Evolutionary conservation across 2,113 vertebrate species (phyloP).

Genomic region (Heterotis niloticus): DNA sequence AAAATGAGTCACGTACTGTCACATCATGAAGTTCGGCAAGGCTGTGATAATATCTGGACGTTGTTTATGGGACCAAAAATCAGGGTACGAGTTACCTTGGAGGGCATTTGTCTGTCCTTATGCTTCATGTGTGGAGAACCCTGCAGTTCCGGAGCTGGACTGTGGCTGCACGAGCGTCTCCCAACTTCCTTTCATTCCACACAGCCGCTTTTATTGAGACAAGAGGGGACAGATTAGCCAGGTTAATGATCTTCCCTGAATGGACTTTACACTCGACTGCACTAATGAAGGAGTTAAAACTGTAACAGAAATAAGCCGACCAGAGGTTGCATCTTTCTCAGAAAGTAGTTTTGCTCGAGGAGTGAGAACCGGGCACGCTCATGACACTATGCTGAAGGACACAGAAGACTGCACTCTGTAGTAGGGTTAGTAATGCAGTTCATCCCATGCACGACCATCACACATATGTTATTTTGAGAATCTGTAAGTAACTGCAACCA

Average conservation of each 20-base stretch:
- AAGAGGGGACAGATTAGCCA: constrained; percentile 36
- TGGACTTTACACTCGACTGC: constrained; percentile 43
- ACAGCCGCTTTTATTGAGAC: constrained; percentile 6
- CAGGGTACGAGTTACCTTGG: constrained; percentile 1
- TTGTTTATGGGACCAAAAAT: background rate
- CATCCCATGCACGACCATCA: no score
- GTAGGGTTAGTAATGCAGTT: no score
- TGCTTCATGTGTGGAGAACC: background rate
- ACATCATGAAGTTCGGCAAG: background rate
- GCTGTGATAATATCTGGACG: background rate
- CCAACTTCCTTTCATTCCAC: no score
- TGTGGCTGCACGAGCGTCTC: background rate
- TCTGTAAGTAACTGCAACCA: no score
- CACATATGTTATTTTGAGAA: no score
- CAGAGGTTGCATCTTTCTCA: constrained; percentile 22
- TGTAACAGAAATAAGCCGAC: constrained; percentile 17
- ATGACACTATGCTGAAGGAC: background rate
- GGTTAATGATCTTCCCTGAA: constrained; percentile 48
- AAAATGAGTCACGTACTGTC: background rate
- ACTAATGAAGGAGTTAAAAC: constrained; percentile 36
- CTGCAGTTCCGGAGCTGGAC: background rate
- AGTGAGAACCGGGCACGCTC: no score
- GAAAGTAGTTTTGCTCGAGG: constrained; percentile 2
- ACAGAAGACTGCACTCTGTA: background rate
- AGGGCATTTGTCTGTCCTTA: background rate